These are phyloP conservation scores for Formicarius rufipectus DNA, from an alignment of 2,113 vertebrate genomes.

Conservation along the genomic window DNA sequence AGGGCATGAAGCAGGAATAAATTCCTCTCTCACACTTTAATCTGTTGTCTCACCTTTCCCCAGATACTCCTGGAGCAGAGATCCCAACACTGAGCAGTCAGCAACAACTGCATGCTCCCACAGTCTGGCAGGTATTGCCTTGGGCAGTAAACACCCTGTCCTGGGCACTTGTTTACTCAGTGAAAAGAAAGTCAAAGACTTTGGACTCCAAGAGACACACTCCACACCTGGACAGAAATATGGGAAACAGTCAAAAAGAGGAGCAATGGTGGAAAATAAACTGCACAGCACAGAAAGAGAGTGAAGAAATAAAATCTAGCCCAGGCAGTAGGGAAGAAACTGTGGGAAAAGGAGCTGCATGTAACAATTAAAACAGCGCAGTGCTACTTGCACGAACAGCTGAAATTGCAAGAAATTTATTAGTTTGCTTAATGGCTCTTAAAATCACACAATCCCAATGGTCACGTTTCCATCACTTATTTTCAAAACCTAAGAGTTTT, in stretches of 20 bases:
- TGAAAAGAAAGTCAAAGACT: not conserved
- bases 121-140: not conserved
- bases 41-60: not conserved
- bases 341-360: not conserved
- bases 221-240: not conserved
- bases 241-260: not conserved
- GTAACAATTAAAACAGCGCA: not conserved
- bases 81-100: not conserved
- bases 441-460: not conserved
- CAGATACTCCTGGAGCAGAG: not conserved
- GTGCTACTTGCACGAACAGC: not conserved
- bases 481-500: conserved; percentile 10
- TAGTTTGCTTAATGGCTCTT: not conserved
- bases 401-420: not conserved
- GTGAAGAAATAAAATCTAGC: not conserved
- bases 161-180: not conserved
- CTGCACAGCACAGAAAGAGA: not conserved
- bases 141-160: not conserved
- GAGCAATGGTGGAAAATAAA: fast-evolving
- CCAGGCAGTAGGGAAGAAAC: not conserved
- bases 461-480: not conserved
- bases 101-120: not conserved
- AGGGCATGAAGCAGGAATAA: not conserved
- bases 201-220: not conserved
- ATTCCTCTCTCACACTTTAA: not conserved